Evolutionary conservation across 2,113 vertebrate species (phyloP), one percentile per base, ranked within the genome.

Genomic region (Meles meles): DNA sequence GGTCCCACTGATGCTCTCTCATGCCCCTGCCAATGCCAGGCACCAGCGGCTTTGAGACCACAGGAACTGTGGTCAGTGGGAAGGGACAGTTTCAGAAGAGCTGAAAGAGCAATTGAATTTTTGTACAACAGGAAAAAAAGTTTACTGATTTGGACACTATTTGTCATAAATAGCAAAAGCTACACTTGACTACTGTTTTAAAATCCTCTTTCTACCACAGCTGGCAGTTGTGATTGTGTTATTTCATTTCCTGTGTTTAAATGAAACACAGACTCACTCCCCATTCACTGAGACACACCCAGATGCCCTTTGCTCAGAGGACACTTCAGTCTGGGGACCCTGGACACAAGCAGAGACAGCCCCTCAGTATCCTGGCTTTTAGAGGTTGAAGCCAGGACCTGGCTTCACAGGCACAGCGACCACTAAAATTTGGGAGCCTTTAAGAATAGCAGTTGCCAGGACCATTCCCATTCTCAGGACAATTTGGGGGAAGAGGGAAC

Each of bases 111-210:
- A 67, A 67, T 18, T 61, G 81, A 94, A 72, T 67, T 87, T 82
- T 72, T 97, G 90, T 97, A 97, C 74, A 98, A 96, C 96, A 93
- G 44, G 88, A 90, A 49, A 29, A 49, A 7, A 55, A 12, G 90
- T 98, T 97, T 97, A 97, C 95, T 86, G 69, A 83, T 86, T 74
- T 25, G 83, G 76, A 77, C 55, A 42, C 31, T 98, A 98, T 98
- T 98, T 98, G 90, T 97, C 98, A 98, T 98, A 98, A 98, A 98
- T 98, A 98, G 98, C 93, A 79, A 77, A 82, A 69, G 69, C 94
- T 6, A 76, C 74, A 97, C 96, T 95, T 98, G 97, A 98, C 98
- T 98, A 98, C 98, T 98, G 10, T 97, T 98, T 97, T 98, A 98
- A 84, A 98, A 55, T 67, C 34, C 72, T 49, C 21, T 59, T 93